A percentile compares a stretch with the other conserved stretches of the same genome.
These are phyloP conservation scores for Dipus sagitta DNA, from an alignment of 2,797 vertebrate species.

Conservation along the genomic window DNA sequence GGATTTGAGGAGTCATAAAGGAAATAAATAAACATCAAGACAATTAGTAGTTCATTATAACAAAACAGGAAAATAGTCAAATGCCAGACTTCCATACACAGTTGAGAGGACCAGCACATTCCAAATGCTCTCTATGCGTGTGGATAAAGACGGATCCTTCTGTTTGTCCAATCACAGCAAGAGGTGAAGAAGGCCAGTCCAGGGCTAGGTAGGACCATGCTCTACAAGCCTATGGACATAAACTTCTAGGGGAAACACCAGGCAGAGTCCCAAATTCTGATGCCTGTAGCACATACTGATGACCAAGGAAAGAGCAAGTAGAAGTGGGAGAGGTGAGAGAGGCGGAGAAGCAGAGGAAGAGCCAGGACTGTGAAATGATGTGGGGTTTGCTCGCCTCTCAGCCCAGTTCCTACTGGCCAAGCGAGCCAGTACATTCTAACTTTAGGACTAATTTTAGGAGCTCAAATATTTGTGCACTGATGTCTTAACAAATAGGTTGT, in stretches of 20 bases:
- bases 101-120: too few species aligned
- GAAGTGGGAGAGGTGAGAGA: accelerated
- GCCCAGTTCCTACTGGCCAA: not conserved
- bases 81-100: accelerated
- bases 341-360: not conserved
- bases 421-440: not conserved
- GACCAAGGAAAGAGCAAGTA: too few species aligned
- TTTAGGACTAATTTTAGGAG: conserved; percentile 40
- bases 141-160: accelerated
- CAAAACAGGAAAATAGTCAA: not conserved
- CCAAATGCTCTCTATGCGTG: accelerated
- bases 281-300: accelerated
- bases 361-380: accelerated
- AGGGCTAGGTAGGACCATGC: accelerated
- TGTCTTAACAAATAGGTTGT: not conserved
- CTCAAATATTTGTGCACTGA: not conserved
- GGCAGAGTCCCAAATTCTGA: accelerated
- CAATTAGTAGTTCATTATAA: not conserved
- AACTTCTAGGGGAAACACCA: not conserved
- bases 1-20: not conserved
- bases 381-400: accelerated
- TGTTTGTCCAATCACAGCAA: accelerated
- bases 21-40: not conserved
- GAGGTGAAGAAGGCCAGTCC: too few species aligned
- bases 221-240: accelerated